Percentiles rank a stretch among this genome's conserved stretches.
phyloP scores from a whole-genome alignment of 1,140 invertebrate genomes.

The Diabrotica virgifera region DNA sequence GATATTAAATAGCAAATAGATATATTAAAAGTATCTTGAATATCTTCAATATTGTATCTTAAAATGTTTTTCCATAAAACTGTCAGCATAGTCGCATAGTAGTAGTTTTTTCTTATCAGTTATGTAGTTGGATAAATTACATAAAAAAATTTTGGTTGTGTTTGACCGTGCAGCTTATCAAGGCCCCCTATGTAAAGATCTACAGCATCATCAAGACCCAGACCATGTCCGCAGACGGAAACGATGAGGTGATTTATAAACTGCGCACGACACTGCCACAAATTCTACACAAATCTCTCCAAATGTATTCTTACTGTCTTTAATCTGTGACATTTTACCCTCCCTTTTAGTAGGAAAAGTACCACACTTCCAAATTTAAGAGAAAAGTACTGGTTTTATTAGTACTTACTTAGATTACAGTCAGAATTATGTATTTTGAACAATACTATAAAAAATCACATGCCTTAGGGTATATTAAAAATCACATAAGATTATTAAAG shows the following conservation, averaged over 20 bases:
- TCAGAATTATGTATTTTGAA: background rate
- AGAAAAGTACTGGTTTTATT: background rate
- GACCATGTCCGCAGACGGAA: constrained; percentile 76
- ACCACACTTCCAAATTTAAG: background rate
- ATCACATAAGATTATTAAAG: no score
- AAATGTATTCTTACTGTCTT: constrained; percentile 8
- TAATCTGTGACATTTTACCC: background rate
- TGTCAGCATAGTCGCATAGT: background rate
- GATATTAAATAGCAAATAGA: no score
- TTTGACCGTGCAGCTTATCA: constrained; percentile 74
- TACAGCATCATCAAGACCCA: constrained; percentile 92
- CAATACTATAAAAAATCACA: background rate
- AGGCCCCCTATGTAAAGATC: constrained; percentile 92
- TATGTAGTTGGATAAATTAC: background rate
- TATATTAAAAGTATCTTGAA: no score
- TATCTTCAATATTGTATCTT: no score
- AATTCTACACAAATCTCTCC: constrained; percentile 5
- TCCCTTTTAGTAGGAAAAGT: background rate
- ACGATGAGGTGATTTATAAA: constrained; percentile 53
- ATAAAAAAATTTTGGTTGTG: constrained; percentile 22
- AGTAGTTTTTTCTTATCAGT: background rate
- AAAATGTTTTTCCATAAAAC: background rate
- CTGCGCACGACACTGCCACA: constrained; percentile 40
- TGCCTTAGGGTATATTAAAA: background rate
- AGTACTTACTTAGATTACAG: background rate